A percentile compares a stretch with the other conserved stretches of the same genome.
Evolutionary conservation across 2,888 invertebrate genomes (phyloP).

Genomic region (Ditylenchus weischeri): DNA sequence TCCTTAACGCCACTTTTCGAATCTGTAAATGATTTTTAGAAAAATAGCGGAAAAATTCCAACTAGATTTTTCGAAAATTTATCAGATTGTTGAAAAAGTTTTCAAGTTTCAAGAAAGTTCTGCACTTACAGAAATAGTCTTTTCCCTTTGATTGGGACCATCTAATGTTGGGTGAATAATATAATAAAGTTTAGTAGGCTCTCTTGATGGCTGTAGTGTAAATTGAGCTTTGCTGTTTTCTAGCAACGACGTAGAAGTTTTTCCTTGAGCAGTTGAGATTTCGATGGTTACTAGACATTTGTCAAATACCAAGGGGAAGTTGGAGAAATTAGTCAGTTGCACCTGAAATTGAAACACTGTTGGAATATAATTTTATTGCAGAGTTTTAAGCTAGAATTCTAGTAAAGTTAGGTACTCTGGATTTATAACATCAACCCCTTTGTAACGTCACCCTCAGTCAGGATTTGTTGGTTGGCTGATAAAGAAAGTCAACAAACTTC

Average conservation of each 20-base stretch:
- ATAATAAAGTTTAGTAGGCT: background rate
- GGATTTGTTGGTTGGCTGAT: background rate
- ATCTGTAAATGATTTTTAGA: background rate
- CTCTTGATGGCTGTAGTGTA: background rate
- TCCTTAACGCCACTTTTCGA: slow-evolving; percentile 7
- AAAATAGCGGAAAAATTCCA: no score
- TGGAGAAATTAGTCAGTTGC: background rate
- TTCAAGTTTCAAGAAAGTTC: background rate
- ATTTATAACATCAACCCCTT: no score
- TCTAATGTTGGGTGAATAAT: background rate
- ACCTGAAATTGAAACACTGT: slow-evolving; percentile 6
- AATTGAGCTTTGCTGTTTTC: background rate
- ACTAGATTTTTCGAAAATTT: no score
- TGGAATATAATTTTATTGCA: background rate
- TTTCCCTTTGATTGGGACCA: background rate
- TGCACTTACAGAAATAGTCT: background rate
- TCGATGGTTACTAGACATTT: slow-evolving; percentile 12
- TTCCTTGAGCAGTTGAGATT: background rate
- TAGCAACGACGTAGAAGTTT: background rate
- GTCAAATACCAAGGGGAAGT: background rate
- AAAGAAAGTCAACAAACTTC: background rate
- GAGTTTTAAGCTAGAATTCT: background rate
- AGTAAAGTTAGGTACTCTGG: background rate
- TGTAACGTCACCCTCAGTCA: no score
- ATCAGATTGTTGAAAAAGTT: no score